A percentile compares a stretch with the other conserved stretches of the same genome.
Conservation (phyloP, 2,888 invertebrate species). For the Monopis laevigella region DNA sequence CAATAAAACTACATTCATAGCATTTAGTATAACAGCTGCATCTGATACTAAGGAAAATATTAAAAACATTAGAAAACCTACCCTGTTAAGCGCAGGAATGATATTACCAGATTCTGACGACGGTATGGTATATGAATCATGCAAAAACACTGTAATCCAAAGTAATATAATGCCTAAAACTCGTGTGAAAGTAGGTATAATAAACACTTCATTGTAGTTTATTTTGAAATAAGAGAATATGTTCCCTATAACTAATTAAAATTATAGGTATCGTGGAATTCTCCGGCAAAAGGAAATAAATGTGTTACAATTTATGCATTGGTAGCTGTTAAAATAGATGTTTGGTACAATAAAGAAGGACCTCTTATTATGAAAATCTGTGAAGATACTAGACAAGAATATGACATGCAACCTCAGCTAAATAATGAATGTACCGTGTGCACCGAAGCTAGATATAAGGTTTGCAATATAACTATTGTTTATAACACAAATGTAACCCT, state of each 20-base stretch:
- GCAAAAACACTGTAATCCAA: conserved; percentile 46
- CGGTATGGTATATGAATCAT: conserved; percentile 26
- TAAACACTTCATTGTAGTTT: not conserved
- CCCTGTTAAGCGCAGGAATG: conserved; percentile 32
- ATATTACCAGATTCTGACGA: conserved; percentile 28
- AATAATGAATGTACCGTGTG: conserved; percentile 43
- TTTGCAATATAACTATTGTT: conserved; percentile 17
- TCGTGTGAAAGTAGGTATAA: conserved; percentile 33
- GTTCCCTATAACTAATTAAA: not conserved
- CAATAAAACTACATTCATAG: conserved; percentile 38
- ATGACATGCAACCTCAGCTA: conserved; percentile 47
- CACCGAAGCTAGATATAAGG: conserved; percentile 52
- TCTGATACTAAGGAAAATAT: conserved; percentile 36
- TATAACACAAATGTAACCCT: not conserved
- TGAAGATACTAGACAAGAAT: conserved; percentile 45
- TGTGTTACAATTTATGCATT: conserved; percentile 51
- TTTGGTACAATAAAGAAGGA: conserved; percentile 48
- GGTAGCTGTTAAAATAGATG: conserved; percentile 43
- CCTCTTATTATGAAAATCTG: conserved; percentile 45
- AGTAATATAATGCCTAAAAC: conserved; percentile 44
- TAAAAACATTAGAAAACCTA: conserved; percentile 37
- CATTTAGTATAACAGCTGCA: conserved; percentile 44
- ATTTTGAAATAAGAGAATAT: not conserved
- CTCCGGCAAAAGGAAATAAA: conserved; percentile 44
- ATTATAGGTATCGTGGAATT: conserved; percentile 41